These are phyloP conservation scores for Montipora foliosa DNA, from an alignment of 64 coral and sea anemone genomes.

Conservation along the genomic window DNA sequence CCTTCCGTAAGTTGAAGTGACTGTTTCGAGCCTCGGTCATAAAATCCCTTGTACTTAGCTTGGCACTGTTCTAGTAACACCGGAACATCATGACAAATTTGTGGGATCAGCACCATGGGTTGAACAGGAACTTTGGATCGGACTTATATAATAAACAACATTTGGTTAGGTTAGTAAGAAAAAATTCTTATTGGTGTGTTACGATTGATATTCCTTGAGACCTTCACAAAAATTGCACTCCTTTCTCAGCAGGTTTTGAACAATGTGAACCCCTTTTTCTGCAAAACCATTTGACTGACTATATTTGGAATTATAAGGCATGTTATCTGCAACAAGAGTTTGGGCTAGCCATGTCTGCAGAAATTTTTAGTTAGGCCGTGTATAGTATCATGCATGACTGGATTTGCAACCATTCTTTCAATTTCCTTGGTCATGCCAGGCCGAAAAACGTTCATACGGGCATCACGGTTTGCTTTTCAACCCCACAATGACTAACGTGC, in stretches of 20 bases:
- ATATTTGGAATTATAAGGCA: conserved; percentile 31
- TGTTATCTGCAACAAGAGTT: too few species aligned
- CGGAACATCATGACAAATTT: conserved; percentile 13
- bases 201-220: conserved; percentile 50
- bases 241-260: conserved; percentile 50
- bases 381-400: too few species aligned
- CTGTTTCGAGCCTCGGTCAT: conserved; percentile 47
- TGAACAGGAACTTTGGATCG: conserved; percentile 54
- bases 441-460: too few species aligned
- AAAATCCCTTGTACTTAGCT: conserved; percentile 47
- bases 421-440: too few species aligned
- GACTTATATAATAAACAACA: conserved; percentile 48
- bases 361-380: too few species aligned
- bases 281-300: conserved; percentile 65
- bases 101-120: conserved; percentile 14
- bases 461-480: too few species aligned
- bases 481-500: too few species aligned
- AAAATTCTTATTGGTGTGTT: conserved; percentile 71
- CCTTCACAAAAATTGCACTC: conserved; percentile 64
- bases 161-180: conserved; percentile 70
- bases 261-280: conserved; percentile 36
- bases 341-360: too few species aligned
- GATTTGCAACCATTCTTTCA: too few species aligned
- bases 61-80: conserved; percentile 14
- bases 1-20: too few species aligned